Base-by-base conservation (phyloP, 1,140 invertebrate genomes). In the Papilio glaucus region DNA sequence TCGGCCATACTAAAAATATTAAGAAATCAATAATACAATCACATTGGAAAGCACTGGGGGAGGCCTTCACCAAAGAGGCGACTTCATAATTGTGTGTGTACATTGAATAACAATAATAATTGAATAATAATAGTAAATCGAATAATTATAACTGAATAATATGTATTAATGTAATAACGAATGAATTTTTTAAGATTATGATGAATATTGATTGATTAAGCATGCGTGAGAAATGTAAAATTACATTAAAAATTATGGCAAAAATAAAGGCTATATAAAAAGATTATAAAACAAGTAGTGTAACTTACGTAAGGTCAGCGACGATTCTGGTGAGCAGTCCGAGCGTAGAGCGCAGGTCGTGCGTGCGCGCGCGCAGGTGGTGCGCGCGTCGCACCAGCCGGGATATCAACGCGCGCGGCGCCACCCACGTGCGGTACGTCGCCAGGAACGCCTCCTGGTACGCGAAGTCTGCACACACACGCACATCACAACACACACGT, bases 371-470 rank as follows among this genome's bases (percentile, higher is more conserved):
- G 80, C 98, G 98, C 82, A 96, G 95, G 88, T 97, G 96, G 87
- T 97, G 97, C 29, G 91, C 88, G 60, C 98, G 95, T 87, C 96
- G 95, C 79, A 98, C 96, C 45, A 99, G 93, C 90, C 98, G 98
- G 83, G 96, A 95, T 75, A 99, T 96, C 72, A 99, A 94, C 74
- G 97, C 97, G 70, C 96, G 90, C n/a, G 98, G 97, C 60, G 96
- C 94, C 82, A 99, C 96, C 93, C 99, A 99, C 72, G 98, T 99
- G 79, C 98, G 95, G 92, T 99, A 99, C 45, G 98, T 99, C 24
- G 98, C 98, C 76, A 99, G 95, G 93, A 99, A 99, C 41, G 98
- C 98, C 94, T 99, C 98, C 94, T 98, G 98, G 94, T 98, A 99
- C 86, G 97, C 95, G 89, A 98, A 98, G 93, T 98, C 98, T 98